phyloP scores from a whole-genome alignment of 2,113 vertebrate species.

The Nannobrachium achirus region DNA sequence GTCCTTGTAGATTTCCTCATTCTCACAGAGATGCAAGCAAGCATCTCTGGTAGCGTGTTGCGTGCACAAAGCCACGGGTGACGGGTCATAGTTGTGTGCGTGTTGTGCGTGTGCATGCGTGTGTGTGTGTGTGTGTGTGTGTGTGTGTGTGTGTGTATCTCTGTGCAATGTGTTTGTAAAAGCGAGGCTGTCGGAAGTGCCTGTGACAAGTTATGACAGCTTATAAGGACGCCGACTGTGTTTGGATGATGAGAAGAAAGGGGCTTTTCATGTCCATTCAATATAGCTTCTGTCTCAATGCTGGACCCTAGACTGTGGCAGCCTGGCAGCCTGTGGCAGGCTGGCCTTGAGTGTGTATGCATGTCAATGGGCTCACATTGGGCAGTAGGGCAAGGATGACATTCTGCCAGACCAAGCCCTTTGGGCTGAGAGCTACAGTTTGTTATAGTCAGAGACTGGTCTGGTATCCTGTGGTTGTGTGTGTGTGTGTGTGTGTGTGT shows the following conservation, averaged over 20 bases:
- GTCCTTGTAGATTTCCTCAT: conserved; percentile 12
- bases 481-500: conserved; percentile 8
- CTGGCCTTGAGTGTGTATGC: conserved; percentile 37
- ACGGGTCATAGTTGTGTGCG: no score
- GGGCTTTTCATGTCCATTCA: conserved; percentile 69
- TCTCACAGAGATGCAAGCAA: conserved; percentile 20
- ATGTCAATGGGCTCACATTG: conserved; percentile 28
- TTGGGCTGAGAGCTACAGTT: conserved; percentile 28
- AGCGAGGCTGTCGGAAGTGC: conserved; percentile 55
- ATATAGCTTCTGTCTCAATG: conserved; percentile 60
- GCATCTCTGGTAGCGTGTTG: conserved; percentile 12
- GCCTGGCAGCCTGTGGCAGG: conserved; percentile 5
- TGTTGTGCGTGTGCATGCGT: conserved; percentile 1
- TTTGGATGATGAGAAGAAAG: conserved; percentile 55
- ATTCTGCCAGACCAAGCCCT: conserved; percentile 37
- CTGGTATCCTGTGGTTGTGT: conserved; percentile 39
- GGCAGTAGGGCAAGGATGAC: conserved; percentile 40
- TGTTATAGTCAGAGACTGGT: conserved; percentile 37
- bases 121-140: conserved; percentile 27
- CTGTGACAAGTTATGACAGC: conserved; percentile 73
- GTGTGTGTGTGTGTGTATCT: neutral
- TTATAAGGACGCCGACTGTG: conserved; percentile 56
- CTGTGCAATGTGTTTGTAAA: neutral
- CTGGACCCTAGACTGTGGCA: neutral
- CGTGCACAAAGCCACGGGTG: no score